phyloP scores from a whole-genome alignment of 2,888 invertebrate species.

The Leucophenga maculata region DNA sequence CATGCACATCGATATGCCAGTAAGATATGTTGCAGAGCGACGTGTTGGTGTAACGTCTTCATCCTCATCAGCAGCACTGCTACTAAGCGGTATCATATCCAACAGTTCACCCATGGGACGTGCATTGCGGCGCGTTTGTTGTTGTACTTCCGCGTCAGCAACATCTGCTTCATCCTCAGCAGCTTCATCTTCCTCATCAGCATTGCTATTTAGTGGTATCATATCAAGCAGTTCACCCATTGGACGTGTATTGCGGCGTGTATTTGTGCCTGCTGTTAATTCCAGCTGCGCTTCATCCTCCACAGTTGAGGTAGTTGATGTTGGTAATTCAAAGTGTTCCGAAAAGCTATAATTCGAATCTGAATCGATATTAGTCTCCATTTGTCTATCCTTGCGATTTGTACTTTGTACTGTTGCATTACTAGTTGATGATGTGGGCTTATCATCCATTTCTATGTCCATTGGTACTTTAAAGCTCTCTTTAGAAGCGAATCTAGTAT shows the following conservation, averaged over 20 bases:
- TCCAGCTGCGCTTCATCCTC: not conserved
- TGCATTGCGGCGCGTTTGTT: not conserved
- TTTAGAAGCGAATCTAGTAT: not conserved
- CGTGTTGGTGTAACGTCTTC: conserved; percentile 19
- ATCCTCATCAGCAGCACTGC: conserved; percentile 27
- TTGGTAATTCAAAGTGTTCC: conserved; percentile 66
- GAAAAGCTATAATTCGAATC: conserved; percentile 72
- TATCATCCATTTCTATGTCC: not conserved
- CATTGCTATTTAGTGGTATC: conserved; percentile 52
- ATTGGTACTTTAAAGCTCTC: not conserved
- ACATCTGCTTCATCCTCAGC: too few relatives aligned
- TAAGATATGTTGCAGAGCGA: conserved; percentile 21
- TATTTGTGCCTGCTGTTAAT: not conserved
- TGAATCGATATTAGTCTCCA: conserved; percentile 52
- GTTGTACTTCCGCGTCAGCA: not conserved
- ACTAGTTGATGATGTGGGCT: not conserved
- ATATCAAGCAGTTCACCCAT: conserved; percentile 57
- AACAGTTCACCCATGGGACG: conserved; percentile 60
- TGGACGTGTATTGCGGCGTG: conserved; percentile 32
- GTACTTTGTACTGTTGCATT: not conserved
- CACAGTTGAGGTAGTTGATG: conserved; percentile 39
- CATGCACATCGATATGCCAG: conserved; percentile 60
- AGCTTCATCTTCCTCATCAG: too few relatives aligned
- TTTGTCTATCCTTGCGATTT: not conserved
- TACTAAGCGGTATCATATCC: conserved; percentile 63